A percentile compares a stretch with the other conserved stretches of the same genome.
Evolutionary conservation across 2,888 invertebrate species (phyloP).

Genomic region (Gymnosoma rotundatum): DNA sequence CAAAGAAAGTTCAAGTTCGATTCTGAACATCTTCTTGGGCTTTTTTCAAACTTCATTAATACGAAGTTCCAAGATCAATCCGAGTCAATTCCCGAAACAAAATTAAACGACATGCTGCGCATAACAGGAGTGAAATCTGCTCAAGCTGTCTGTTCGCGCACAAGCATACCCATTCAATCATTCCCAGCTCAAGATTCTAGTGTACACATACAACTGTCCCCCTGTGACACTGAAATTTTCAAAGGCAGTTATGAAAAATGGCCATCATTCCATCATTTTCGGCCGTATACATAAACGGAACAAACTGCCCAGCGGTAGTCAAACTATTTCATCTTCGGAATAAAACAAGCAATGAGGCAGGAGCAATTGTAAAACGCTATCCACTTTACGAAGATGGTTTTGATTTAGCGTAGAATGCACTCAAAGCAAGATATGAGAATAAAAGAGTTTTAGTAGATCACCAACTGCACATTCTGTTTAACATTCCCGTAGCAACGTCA

Average conservation of each 20-base stretch:
- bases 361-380: slow-evolving; percentile 21
- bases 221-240: slow-evolving; percentile 36
- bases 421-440: slow-evolving; percentile 40
- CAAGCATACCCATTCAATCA: neutral
- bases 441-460: slow-evolving; percentile 44
- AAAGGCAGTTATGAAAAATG: slow-evolving; percentile 33
- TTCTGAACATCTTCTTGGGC: too few species aligned
- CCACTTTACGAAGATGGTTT: slow-evolving; percentile 24
- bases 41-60: too few species aligned
- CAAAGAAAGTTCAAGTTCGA: too few species aligned
- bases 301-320: slow-evolving; percentile 12
- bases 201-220: neutral
- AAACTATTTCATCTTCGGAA: slow-evolving; percentile 36
- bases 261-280: slow-evolving; percentile 41
- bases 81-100: too few species aligned
- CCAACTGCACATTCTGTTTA: slow-evolving; percentile 13
- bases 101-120: neutral
- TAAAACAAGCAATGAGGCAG: slow-evolving; percentile 23
- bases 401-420: slow-evolving; percentile 36
- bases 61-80: too few species aligned
- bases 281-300: slow-evolving; percentile 28
- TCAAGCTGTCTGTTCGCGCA: neutral
- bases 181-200: neutral
- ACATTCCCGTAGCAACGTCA: slow-evolving; percentile 4
- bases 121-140: neutral